These are phyloP conservation scores for Orientallactaga bullata DNA, from an alignment of 2,113 vertebrate species.

Conservation along the genomic window DNA sequence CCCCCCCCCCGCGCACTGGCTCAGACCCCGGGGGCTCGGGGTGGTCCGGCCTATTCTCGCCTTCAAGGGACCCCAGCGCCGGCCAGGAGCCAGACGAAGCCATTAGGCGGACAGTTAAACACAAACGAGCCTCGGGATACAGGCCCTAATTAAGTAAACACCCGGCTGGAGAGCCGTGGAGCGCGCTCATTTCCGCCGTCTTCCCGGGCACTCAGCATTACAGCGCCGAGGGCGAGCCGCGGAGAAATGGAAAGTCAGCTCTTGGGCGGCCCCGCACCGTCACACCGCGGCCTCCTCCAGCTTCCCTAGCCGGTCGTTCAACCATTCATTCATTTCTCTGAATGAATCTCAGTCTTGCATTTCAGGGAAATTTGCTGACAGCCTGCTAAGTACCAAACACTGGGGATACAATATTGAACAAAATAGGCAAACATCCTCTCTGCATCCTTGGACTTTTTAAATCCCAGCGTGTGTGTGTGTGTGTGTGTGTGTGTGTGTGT, in stretches of 20 bases:
- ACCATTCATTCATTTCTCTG: conserved; percentile 3
- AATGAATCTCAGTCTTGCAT: not conserved
- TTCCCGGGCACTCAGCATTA: conserved; percentile 63
- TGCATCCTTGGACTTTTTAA: not conserved
- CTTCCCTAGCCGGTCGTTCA: not conserved
- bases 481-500: too few relatives aligned
- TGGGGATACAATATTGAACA: not conserved
- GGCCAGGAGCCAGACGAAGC: conserved; percentile 64
- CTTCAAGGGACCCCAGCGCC: not conserved
- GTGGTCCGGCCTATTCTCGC: not conserved
- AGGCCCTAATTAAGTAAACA: conserved; percentile 79
- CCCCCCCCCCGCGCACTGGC: too few relatives aligned
- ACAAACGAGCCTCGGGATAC: conserved; percentile 70
- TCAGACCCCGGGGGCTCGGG: not conserved
- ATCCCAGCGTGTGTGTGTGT: too few relatives aligned
- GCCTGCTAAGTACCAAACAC: not conserved
- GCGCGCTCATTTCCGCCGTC: conserved; percentile 76
- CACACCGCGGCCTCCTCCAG: not conserved
- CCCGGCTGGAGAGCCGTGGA: conserved; percentile 61
- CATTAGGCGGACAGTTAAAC: conserved; percentile 78
- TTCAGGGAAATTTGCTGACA: conserved; percentile 1
- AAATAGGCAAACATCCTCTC: not conserved
- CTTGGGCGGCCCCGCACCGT: not conserved
- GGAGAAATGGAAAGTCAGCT: conserved; percentile 51
- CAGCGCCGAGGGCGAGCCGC: not conserved